Evolutionary conservation across 1,140 invertebrate genomes (phyloP), one percentile per base, ranked within the genome.

Genomic region (Dryas iulia): DNA sequence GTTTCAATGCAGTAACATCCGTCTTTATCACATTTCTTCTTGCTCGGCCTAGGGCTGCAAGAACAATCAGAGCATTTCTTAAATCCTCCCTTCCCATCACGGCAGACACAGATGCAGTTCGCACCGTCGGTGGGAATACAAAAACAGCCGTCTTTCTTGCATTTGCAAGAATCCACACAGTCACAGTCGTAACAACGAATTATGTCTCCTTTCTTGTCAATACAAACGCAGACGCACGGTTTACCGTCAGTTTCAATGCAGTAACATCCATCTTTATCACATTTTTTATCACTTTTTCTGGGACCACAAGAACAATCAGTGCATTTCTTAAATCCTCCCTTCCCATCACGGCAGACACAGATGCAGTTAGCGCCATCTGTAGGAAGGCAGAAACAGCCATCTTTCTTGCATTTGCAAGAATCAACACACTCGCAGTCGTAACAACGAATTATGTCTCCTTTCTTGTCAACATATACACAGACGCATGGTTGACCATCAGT

Each of bases 321-420:
- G n/a, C n/a, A n/a, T n/a, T n/a, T n/a, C n/a, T n/a, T n/a, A n/a
- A n/a, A n/a, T n/a, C n/a, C n/a, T n/a, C 39, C 39, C 6, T 21
- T 47, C 7, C 39, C 39, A 21, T 47, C 39, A 0, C 7, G 14
- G 18, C 14, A 47, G 1, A 47, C 39, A 25, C 60, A 62, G 30
- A 62, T 30, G 26, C 60, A 62, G 0, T 14, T 26, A 2, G 24
- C 47, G 3, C 60, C 60, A 0, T 62, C 47, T 0, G 47, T 62
- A 5, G 25, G 60, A 62, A 62, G 53, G 47, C 60, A 62, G n/a
- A 53, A 24, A 21, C 60, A 62, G 8, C 60, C 60, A 6, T 53
- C 39, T 62, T 54, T 53, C 33, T 31, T 30, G 33, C 60, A 62
- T 53, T 62, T 53, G 18, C 25, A 47, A 30, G 47, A 53, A 14